Evolutionary conservation across 1,140 invertebrate genomes (phyloP).

Genomic region (Antheraea mylitta): DNA sequence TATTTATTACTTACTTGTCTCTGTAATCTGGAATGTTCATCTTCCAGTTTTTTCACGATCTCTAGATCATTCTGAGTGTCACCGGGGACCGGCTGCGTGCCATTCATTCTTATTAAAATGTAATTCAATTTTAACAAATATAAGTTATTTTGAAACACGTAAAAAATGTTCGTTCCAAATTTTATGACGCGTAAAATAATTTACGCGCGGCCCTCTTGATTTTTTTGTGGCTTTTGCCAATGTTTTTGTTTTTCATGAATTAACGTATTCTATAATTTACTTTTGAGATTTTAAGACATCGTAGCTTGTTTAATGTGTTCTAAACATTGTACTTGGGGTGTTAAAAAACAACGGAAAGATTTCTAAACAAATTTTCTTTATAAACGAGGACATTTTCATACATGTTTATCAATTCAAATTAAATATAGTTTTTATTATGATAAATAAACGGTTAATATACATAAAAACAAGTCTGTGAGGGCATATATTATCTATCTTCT

Average conservation of each 20-base stretch:
- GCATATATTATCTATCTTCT: too few relatives aligned
- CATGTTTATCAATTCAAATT: too few relatives aligned
- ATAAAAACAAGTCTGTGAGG: too few relatives aligned
- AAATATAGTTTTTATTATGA: too few relatives aligned
- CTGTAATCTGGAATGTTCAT: slow-evolving; percentile 54
- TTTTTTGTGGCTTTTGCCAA: not conserved
- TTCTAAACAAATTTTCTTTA: too few relatives aligned
- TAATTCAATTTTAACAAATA: slow-evolving; percentile 3
- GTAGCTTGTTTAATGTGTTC: too few relatives aligned
- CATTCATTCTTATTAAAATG: slow-evolving; percentile 16
- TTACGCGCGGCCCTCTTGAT: slow-evolving; percentile 18
- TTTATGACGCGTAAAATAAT: not conserved
- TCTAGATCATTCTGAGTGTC: slow-evolving; percentile 39
- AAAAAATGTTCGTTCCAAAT: slow-evolving; percentile 3
- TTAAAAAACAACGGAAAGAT: too few relatives aligned
- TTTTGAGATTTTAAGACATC: too few relatives aligned
- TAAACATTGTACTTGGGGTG: too few relatives aligned
- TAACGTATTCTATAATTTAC: not conserved
- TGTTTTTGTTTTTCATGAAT: not conserved
- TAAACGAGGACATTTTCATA: too few relatives aligned
- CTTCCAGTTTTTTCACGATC: slow-evolving; percentile 56
- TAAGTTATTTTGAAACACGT: not conserved
- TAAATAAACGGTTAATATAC: too few relatives aligned
- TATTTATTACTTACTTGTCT: slow-evolving; percentile 45
- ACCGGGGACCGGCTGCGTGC: slow-evolving; percentile 7